Base-by-base conservation (phyloP, 2,797 vertebrate genomes). In the Apogon hyalosoma region DNA sequence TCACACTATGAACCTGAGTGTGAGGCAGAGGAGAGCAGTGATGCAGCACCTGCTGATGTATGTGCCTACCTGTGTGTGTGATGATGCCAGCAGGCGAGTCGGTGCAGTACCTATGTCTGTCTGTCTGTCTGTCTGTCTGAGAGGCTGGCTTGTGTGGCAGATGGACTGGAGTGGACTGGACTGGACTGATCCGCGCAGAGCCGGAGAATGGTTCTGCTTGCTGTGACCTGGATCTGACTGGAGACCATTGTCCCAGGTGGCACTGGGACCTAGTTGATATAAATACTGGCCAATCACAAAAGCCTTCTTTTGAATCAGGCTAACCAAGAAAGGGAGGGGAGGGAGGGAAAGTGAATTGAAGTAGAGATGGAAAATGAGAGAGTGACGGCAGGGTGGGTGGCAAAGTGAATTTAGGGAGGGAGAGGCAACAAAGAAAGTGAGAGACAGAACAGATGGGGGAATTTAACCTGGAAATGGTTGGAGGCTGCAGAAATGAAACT, bases 221-320 rank as follows among this genome's bases (percentile, higher is more conserved):
- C 75, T 87, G 70, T 92, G 92, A 90, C 90, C 92, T 94, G 91
- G 89, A 91, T 90, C 85, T 87, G 88, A 91, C 86, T 87, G 78
- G 78, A 87, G 85, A 88, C 87, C 88, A 83, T 87, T 92, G 90
- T 94, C 94, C 93, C 93, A 92, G 92, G 94, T 93, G 93, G 91
- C 91, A 78, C 66, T 74, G 79, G 92, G 91, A 94, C 94, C 94
- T 94, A 94, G 91, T 91, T 95, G 89, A 93, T 94, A 94, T 92
- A 94, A 95, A 94, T 94, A 95, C 87, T 85, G 77, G 74, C 93
- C 94, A 94, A 95, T 94, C 91, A 92, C 86, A 91, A 90, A 90
- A 82, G 84, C 75, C 66, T 72, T 61, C 55, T 61, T 76, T 82
- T 91, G 86, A 91, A 90, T 88, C 88, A 90, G 88, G 90, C 88